These are phyloP conservation scores for Autographa gamma DNA, from an alignment of 2,888 invertebrate species.

Conservation along the genomic window DNA sequence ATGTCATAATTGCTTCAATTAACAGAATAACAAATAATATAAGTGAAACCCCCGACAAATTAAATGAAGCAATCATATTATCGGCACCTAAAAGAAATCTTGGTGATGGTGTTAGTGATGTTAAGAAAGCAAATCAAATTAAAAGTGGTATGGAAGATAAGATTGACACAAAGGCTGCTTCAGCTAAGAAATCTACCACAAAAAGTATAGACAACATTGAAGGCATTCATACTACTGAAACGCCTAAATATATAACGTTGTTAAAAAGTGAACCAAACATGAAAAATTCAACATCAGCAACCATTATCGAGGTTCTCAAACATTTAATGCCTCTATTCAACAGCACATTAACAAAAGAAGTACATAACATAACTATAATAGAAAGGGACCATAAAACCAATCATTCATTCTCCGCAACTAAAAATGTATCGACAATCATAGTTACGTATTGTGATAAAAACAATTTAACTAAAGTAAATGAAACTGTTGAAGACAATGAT, in stretches of 20 bases:
- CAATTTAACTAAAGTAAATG: conserved; percentile 69
- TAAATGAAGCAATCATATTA: conserved; percentile 83
- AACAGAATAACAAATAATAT: conserved; percentile 82
- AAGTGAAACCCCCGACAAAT: conserved; percentile 67
- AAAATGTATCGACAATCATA: conserved; percentile 83
- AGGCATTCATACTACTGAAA: conserved; percentile 63
- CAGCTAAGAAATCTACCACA: conserved; percentile 42
- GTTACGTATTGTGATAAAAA: conserved; percentile 83
- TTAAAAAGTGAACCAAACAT: conserved; percentile 82
- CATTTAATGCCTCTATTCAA: conserved; percentile 85
- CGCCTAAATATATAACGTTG: conserved; percentile 78
- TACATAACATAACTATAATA: conserved; percentile 84
- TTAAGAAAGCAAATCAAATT: conserved; percentile 65
- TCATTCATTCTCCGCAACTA: conserved; percentile 76
- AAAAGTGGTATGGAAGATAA: conserved; percentile 80
- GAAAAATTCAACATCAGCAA: conserved; percentile 73
- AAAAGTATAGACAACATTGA: conserved; percentile 43
- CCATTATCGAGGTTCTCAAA: conserved; percentile 82
- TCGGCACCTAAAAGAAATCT: conserved; percentile 62
- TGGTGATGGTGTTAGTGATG: conserved; percentile 49
- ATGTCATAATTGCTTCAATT: conserved; percentile 83
- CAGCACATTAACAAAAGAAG: conserved; percentile 77
- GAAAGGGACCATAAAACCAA: conserved; percentile 81
- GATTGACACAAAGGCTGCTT: conserved; percentile 58
- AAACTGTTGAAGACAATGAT: conserved; percentile 52